A percentile compares a stretch with the other conserved stretches of the same genome.
These are phyloP conservation scores for Vulpes vulpes DNA, from an alignment of 2,113 vertebrate genomes.

Conservation along the genomic window DNA sequence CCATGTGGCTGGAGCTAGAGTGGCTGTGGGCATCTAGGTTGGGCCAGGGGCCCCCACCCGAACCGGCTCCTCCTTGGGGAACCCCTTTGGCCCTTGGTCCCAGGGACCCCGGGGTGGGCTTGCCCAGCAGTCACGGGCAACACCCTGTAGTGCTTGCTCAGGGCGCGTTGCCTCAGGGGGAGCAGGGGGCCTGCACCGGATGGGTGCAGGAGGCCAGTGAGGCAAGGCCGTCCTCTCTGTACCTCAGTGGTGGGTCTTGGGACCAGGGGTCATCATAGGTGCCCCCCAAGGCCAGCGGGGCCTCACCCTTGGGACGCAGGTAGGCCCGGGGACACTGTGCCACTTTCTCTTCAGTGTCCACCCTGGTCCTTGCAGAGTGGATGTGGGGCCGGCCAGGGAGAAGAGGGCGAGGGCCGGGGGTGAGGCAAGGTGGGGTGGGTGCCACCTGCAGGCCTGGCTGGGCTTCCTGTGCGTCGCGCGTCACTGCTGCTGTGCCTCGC, in stretches of 20 bases:
- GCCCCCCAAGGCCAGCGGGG: neutral
- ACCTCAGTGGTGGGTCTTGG: neutral
- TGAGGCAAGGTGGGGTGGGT: neutral
- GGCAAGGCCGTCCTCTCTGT: neutral
- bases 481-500: neutral
- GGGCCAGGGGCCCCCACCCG: neutral
- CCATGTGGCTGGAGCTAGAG: neutral
- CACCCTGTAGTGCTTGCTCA: neutral
- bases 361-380: neutral
- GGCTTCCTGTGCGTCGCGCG: neutral
- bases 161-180: neutral
- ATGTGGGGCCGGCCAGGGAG: neutral
- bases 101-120: neutral
- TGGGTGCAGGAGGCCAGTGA: neutral
- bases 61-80: neutral
- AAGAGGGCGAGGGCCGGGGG: neutral
- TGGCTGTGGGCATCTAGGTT: neutral
- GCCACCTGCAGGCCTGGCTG: neutral
- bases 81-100: neutral
- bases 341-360: neutral
- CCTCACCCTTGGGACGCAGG: neutral
- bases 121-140: neutral
- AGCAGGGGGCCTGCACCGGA: accelerated
- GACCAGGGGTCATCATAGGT: too few relatives aligned
- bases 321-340: neutral